A percentile compares a stretch with the other conserved stretches of the same genome.
These are phyloP conservation scores for Drosophila cracens DNA, from an alignment of 2,888 invertebrate genomes.

Conservation along the genomic window DNA sequence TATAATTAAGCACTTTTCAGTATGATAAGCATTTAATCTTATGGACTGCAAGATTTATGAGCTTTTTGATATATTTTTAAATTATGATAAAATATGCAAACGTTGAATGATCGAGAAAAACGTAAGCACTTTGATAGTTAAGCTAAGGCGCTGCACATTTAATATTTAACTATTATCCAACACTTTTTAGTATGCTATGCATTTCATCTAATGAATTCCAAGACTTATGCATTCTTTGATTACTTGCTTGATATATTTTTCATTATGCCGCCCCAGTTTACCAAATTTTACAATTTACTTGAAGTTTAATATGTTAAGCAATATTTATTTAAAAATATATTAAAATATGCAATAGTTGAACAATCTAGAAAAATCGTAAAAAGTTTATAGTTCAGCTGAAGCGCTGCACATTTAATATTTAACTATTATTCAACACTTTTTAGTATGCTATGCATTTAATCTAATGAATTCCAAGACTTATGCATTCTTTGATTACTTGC, in stretches of 20 bases:
- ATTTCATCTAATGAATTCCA: not conserved
- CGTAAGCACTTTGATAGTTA: not conserved
- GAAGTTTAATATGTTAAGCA: not conserved
- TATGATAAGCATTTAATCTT: not conserved
- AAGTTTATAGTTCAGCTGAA: not conserved
- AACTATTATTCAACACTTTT: not conserved
- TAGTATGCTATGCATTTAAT: not conserved
- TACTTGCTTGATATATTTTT: slow-evolving; percentile 30
- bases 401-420: not conserved
- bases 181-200: not conserved
- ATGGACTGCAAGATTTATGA: not conserved
- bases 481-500: slow-evolving; percentile 17
- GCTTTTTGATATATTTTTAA: slow-evolving; percentile 30
- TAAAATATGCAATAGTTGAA: not conserved
- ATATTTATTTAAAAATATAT: too few relatives aligned
- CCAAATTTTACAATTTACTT: slow-evolving; percentile 15
- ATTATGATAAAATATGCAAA: not conserved
- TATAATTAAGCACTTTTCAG: not conserved
- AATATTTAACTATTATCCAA: not conserved
- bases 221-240: not conserved
- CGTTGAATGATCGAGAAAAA: not conserved
- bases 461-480: not conserved
- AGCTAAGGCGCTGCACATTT: not conserved
- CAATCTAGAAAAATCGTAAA: not conserved
- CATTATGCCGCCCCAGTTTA: slow-evolving; percentile 33